Conservation (phyloP, 2,888 invertebrate genomes). For the Odontomyia ornata region DNA sequence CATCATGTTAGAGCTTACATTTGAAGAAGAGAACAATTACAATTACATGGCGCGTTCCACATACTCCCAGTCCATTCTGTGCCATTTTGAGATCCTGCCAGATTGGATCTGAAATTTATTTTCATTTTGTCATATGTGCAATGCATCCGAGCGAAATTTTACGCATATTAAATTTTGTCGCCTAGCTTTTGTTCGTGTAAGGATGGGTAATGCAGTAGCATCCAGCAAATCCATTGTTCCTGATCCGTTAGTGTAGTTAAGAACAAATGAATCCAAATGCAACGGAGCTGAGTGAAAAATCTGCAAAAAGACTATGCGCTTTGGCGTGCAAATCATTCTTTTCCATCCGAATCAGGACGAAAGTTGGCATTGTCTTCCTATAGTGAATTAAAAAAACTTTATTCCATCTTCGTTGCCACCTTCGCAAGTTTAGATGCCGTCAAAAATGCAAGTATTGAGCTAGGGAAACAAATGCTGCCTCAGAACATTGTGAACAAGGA, state of each 20-base stretch:
- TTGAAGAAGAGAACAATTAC: constrained; percentile 3
- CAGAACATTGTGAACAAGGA: constrained; percentile 5
- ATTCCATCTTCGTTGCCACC: constrained; percentile 30
- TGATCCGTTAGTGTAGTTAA: not conserved
- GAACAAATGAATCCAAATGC: constrained; percentile 17
- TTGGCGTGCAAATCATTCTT: not conserved
- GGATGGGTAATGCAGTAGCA: not conserved
- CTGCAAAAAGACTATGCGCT: constrained; percentile 2
- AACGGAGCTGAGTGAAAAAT: not conserved
- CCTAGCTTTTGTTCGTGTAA: constrained; percentile 40
- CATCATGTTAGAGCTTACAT: not conserved
- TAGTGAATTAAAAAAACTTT: constrained; percentile 45
- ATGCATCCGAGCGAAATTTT: constrained; percentile 43
- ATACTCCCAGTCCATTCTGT: not conserved
- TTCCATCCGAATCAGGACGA: constrained; percentile 39
- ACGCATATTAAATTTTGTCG: constrained; percentile 47
- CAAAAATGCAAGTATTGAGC: not conserved
- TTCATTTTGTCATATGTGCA: constrained; percentile 38
- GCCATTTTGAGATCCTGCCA: not conserved
- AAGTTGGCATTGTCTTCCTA: constrained; percentile 39
- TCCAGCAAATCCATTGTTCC: constrained; percentile 5
- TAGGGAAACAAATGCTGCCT: not conserved
- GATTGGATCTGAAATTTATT: constrained; percentile 16
- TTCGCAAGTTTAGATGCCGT: not conserved
- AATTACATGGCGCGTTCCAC: constrained; percentile 28